These are phyloP conservation scores for Suricata suricatta DNA, from an alignment of 2,113 vertebrate species.

Conservation along the genomic window DNA sequence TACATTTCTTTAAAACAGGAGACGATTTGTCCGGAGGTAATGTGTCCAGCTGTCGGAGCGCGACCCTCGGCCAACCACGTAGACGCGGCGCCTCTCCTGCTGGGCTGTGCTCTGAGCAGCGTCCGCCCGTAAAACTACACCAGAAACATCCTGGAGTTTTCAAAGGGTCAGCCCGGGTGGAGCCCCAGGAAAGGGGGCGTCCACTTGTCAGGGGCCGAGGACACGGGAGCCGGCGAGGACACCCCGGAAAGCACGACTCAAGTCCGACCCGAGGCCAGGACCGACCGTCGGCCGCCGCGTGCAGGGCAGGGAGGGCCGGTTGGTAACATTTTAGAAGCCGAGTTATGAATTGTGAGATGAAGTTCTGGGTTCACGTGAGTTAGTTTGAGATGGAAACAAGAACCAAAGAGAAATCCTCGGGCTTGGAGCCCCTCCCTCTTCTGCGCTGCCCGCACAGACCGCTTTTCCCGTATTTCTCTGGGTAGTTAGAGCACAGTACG, in stretches of 20 bases:
- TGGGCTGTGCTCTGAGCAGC: neutral
- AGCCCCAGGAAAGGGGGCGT: neutral
- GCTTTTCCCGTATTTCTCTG: accelerated
- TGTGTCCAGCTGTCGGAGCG: neutral
- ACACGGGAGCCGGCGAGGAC: conserved; percentile 49
- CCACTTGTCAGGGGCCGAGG: conserved; percentile 32
- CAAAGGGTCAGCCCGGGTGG: neutral
- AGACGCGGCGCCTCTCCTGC: neutral
- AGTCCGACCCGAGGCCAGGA: conserved; percentile 41
- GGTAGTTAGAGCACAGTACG: too few species aligned
- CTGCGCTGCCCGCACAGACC: accelerated
- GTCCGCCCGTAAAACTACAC: neutral
- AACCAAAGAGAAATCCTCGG: neutral
- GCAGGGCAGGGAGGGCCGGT: neutral
- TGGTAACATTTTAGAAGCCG: neutral
- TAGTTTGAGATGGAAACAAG: neutral
- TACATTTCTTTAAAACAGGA: neutral
- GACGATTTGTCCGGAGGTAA: neutral
- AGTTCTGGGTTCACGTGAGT: neutral
- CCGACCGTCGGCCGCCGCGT: neutral
- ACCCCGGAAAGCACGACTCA: neutral
- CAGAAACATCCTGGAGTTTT: neutral
- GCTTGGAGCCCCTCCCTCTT: too few species aligned
- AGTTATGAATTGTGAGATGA: neutral
- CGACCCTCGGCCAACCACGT: accelerated